These are phyloP conservation scores for Pseudonaja textilis DNA, from an alignment of 2,113 vertebrate genomes.

Conservation along the genomic window DNA sequence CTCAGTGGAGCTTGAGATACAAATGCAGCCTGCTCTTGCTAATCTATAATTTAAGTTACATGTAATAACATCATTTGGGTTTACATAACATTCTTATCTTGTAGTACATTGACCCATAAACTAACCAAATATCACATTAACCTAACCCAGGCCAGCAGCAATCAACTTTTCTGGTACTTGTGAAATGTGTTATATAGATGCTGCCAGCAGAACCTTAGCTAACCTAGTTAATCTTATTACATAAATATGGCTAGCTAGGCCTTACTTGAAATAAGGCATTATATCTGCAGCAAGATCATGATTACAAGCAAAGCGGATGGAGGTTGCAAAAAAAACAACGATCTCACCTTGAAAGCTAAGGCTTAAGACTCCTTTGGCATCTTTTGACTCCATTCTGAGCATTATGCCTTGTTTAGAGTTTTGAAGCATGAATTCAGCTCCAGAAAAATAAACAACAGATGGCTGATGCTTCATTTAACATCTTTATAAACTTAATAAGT, in stretches of 20 bases:
- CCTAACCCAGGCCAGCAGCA: background rate
- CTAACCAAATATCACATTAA: background rate
- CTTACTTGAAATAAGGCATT: background rate
- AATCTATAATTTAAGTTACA: background rate
- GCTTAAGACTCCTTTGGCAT: background rate
- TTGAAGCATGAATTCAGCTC: too few relatives aligned
- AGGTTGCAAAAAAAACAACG: background rate
- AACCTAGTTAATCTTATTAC: background rate
- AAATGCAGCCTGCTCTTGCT: background rate
- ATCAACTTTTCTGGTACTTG: background rate
- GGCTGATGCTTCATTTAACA: too few relatives aligned
- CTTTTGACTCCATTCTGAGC: background rate
- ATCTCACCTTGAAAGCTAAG: background rate
- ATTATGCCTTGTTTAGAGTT: background rate
- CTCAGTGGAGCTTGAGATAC: background rate
- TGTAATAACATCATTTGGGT: background rate
- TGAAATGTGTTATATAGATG: background rate
- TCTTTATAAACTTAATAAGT: too few relatives aligned
- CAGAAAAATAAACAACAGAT: too few relatives aligned
- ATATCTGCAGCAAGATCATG: background rate
- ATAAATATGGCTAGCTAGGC: background rate
- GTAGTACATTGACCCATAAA: background rate
- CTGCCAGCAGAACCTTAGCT: background rate
- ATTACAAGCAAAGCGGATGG: background rate
- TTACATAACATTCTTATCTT: background rate